phyloP scores from a whole-genome alignment of 2,113 vertebrate genomes.

The Callopanchax toddi region DNA sequence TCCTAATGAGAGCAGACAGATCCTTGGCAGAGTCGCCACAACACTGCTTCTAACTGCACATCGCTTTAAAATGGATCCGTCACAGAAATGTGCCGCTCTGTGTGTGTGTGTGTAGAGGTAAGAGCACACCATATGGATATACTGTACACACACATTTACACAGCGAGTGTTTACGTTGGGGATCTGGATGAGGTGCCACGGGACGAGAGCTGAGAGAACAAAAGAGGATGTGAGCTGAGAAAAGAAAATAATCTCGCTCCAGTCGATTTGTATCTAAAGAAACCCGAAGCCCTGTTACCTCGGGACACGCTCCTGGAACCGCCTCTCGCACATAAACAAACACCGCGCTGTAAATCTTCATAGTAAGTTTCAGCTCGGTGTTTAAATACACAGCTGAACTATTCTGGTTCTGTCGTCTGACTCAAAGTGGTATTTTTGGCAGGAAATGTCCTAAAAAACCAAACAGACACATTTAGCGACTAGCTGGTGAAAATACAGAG shows the following conservation, averaged over 20 bases:
- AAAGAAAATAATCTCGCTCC: not conserved
- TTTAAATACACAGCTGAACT: not conserved
- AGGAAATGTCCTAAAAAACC: not conserved
- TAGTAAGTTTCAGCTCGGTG: not conserved
- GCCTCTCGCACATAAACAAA: not conserved
- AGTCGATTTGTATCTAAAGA: conserved; percentile 15
- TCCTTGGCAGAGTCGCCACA: conserved; percentile 56
- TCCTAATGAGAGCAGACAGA: conserved; percentile 68
- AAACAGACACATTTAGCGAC: not conserved
- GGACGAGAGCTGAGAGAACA: not conserved
- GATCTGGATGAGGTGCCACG: not conserved
- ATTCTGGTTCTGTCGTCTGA: not conserved
- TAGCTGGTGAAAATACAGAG: too few species aligned
- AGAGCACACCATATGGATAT: conserved; percentile 19
- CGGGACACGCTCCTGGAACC: not conserved
- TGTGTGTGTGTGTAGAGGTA: conserved; percentile 20
- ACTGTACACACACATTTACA: not conserved
- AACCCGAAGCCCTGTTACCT: conserved; percentile 8
- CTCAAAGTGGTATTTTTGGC: not conserved
- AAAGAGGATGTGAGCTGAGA: not conserved
- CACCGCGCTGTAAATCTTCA: not conserved
- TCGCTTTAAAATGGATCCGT: conserved; percentile 62
- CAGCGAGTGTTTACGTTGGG: conserved; percentile 12
- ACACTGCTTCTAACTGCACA: conserved; percentile 55
- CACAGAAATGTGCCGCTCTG: conserved; percentile 42